A percentile compares a stretch with the other conserved stretches of the same genome.
Evolutionary conservation across 1,140 invertebrate species (phyloP).

Genomic region (Ladona fulva): DNA sequence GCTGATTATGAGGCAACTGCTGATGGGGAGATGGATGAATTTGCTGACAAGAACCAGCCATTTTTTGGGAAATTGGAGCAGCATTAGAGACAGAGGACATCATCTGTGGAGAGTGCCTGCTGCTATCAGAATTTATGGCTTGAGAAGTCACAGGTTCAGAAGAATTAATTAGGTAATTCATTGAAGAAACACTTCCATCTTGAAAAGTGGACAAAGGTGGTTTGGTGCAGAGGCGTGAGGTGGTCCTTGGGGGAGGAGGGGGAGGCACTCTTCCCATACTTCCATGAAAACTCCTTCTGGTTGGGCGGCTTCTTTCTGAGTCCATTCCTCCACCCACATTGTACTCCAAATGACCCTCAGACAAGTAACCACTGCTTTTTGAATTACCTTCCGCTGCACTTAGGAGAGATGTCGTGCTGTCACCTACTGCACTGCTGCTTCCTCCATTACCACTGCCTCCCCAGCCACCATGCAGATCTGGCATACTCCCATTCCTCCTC

Average conservation of each 20-base stretch:
- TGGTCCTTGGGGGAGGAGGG: constrained; percentile 74
- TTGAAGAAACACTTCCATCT: neutral
- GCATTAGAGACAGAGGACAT: too few relatives aligned
- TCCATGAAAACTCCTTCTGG: constrained; percentile 82
- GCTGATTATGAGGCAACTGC: neutral
- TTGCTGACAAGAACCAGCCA: neutral
- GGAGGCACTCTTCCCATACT: constrained; percentile 75
- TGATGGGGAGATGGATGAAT: neutral
- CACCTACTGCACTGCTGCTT: constrained; percentile 27
- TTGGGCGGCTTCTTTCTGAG: constrained; percentile 67
- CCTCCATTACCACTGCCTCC: constrained; percentile 33
- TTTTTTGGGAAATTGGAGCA: neutral
- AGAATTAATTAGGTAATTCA: too few relatives aligned
- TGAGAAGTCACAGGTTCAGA: neutral
- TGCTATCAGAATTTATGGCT: neutral
- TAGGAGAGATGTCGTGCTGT: constrained; percentile 46
- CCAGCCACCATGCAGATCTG: constrained; percentile 71
- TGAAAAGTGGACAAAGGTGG: neutral
- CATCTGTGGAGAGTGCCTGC: neutral
- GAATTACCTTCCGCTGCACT: constrained; percentile 64
- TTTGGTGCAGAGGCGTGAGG: constrained; percentile 63
- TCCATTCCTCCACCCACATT: constrained; percentile 58
- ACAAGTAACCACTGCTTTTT: constrained; percentile 68
- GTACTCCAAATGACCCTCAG: constrained; percentile 76
- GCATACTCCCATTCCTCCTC: constrained; percentile 83